Evolutionary conservation across 2,888 invertebrate species (phyloP), one percentile per base, ranked within the genome.

Genomic region (Noctua comes): DNA sequence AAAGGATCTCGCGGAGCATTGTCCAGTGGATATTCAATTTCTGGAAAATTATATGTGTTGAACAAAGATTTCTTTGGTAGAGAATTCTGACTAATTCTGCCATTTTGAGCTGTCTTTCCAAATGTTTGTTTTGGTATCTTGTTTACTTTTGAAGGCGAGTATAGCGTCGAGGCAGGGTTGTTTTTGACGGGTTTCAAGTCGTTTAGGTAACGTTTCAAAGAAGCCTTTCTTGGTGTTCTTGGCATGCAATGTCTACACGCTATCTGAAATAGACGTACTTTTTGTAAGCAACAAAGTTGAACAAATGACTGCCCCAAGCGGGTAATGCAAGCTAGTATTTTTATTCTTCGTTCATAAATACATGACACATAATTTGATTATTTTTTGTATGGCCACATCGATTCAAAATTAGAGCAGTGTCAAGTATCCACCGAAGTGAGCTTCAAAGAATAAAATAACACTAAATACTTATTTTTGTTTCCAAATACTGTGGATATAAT

Each of bases 21-120:
- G 11, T 89, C 86, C 51, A 86, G 59, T 7, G 93, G 91, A 85
- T 91, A 93, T 80, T 94, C 92, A 13, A 87, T 89, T 79, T 94
- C 91, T n/a, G 94, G 94, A 83, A 95, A 94, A 77, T 91, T 90
- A n/a, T 86, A 91, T 1, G 72, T 75, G 78, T 91, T 88, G 51
- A 73, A 83, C 65, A 92, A 74, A 11, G 84, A 80, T 70, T 84
- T 69, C 27, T 82, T 86, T 72, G 69, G 31, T 21, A 43, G 13
- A 4, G 27, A 11, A 21, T 78, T 77, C 24, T 75, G 68, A 11
- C 24, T n/a, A 36, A 21, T 40, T 78, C 71, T 75, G 18, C 43
- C 72, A 78, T 84, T 82, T 65, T 72, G 64, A 24, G n/a, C 21
- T 57, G 21, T 36, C 6, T 84, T 86, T 57, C 79, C 68, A 24